Base-by-base conservation (phyloP, 2,888 invertebrate genomes). In the Agapetus fuscipes region DNA sequence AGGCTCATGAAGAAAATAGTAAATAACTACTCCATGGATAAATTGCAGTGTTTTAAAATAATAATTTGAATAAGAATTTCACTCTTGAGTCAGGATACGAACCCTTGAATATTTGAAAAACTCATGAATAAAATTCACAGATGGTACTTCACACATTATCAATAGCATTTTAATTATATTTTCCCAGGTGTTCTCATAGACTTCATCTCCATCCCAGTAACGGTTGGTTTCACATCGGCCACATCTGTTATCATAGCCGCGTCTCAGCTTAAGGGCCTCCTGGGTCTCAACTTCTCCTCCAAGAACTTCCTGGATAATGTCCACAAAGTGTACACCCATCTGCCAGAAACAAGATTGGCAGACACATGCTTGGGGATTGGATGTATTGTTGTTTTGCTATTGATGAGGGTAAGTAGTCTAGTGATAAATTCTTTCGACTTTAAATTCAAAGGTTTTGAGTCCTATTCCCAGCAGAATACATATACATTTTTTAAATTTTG, bases 231-330 rank as follows among this genome's bases (percentile, higher is more conserved):
- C 57, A 90, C 91, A 1, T 89, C 90, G 4, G 91, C 90, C 0
- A 90, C 90, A 0, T 90, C 91, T 24, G 81, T 93, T 27, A 90
- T 90, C 46, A 91, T 91, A 41, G 86, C 84, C 3, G 80, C 82
- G 11, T 88, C 89, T 0, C 91, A 91, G 59, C 60, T 90, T 2
- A 89, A 88, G 54, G 74, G 74, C 17, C 53, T 64, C 27, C 59
- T 89, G 17, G 89, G 88, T 0, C 56, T 89, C 13, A 74, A 74
- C 49, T 83, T 86, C 46, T 74, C 76, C 16, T 78, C 85, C 1
- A 76, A 76, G 16, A 80, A 80, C 37, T 89, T 90, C 54, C 51
- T 89, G 28, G 79, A 84, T 49, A 87, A 85, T 2, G 57, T 87
- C 17, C 67, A 66, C 42, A 76, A 85, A 62, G 81, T 89, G 1